Evolutionary conservation across 2,797 vertebrate species (phyloP), one percentile per base, ranked within the genome.

Genomic region (Sciurus vulgaris): DNA sequence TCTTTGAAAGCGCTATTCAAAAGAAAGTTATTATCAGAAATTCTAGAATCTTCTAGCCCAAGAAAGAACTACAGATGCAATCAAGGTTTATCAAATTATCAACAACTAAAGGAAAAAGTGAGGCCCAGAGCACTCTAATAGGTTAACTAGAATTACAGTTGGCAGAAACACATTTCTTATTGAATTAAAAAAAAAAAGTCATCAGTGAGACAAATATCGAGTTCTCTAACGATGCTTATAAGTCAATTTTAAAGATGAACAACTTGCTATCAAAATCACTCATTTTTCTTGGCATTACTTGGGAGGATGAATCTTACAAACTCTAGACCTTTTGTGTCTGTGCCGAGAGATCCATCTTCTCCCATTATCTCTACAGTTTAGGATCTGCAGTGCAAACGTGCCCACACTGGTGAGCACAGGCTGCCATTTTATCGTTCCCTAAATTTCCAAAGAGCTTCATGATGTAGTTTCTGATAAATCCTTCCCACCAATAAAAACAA

Each of bases 121-220:
- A 96, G 91, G 59, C 94, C 91, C 63, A 65, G 65, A 86, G 82
- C 67, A 47, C 35, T 87, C 8, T 86, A 77, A 95, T 91, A 92
- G 78, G 86, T 88, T 96, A 96, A 83, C 77, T 94, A 56, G 77
- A 96, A 97, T 96, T 92, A 90, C 73, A 83, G 92, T 24, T 2
- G 87, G 41, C 85, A 97, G 84, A 92, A 94, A 86, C 51, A 83
- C 96, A 77, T 92, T 92, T 96, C 94, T 95, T 94, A 86, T 92
- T 96, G 82, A 96, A 93, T 97, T 54, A 95, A 89, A 95, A 73
- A 89, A 95, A 73, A 87, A 95, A 67, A 54, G 41, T 20, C 33
- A 82, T 59, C 54, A 83, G 84, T 91, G 69, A 96, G 82, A 96
- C 72, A 95, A 96, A 93, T 94, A 92, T 61, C 94, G 79, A 93